These are phyloP conservation scores for Hafferia zeledoni DNA, from an alignment of 2,797 vertebrate genomes.

Conservation along the genomic window DNA sequence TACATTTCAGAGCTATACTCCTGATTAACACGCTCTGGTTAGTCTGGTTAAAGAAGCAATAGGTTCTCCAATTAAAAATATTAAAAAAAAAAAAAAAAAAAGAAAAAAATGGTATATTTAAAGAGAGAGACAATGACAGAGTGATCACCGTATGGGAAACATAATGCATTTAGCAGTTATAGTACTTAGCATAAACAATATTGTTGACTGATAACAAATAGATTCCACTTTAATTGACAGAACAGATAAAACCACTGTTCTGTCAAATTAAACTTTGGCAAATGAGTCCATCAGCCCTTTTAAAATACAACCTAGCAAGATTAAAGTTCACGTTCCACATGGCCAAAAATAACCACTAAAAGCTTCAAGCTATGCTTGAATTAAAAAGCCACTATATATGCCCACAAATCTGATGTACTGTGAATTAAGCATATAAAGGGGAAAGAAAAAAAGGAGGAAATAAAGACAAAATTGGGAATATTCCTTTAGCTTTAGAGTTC, in stretches of 20 bases:
- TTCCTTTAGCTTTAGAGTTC: not conserved
- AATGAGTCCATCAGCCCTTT: slow-evolving; percentile 16
- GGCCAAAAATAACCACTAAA: slow-evolving; percentile 20
- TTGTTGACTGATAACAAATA: slow-evolving; percentile 45
- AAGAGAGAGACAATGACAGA: slow-evolving; percentile 21
- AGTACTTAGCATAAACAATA: slow-evolving; percentile 7
- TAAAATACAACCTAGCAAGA: not conserved
- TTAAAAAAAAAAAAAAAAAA: not conserved
- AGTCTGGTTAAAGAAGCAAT: slow-evolving; percentile 3
- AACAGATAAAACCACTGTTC: slow-evolving; percentile 32
- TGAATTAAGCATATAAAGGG: not conserved
- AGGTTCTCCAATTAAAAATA: not conserved
- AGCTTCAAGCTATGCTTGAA: slow-evolving; percentile 10
- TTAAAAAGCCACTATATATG: not conserved
- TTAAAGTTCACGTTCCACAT: slow-evolving; percentile 36
- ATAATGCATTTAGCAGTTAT: slow-evolving; percentile 36
- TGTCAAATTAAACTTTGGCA: slow-evolving; percentile 48
- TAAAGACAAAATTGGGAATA: not conserved
- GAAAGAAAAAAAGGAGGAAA: not conserved
- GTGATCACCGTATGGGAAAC: not conserved
- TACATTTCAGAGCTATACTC: slow-evolving; percentile 20
- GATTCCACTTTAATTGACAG: slow-evolving; percentile 34
- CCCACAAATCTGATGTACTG: not conserved
- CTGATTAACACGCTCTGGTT: slow-evolving; percentile 11
- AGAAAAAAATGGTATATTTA: not conserved